Conservation (phyloP, 2,797 vertebrate genomes). For the Poeciliopsis gracilis region DNA sequence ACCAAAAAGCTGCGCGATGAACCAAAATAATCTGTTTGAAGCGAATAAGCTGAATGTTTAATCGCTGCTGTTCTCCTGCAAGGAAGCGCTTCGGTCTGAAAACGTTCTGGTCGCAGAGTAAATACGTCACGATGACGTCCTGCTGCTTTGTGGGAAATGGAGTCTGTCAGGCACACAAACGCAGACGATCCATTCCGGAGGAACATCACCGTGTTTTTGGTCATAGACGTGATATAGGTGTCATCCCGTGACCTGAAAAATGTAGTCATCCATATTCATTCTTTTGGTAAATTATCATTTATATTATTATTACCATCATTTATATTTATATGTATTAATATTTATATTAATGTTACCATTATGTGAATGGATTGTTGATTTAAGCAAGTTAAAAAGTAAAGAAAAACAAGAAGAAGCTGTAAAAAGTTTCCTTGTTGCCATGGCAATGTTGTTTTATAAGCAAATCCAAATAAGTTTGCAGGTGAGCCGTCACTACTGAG, state of each 20-base stretch:
- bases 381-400: background rate
- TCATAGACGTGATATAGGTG: too few species aligned
- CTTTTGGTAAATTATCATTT: background rate
- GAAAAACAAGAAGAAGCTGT: background rate
- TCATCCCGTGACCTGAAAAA: too few species aligned
- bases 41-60: background rate
- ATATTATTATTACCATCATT: background rate
- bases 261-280: too few species aligned
- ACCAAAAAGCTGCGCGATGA: background rate
- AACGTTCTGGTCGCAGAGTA: constrained; percentile 58
- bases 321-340: background rate
- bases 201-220: too few species aligned
- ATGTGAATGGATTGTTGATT: background rate
- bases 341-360: background rate
- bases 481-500: background rate
- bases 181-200: background rate
- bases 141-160: constrained; percentile 67
- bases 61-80: background rate
- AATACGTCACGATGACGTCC: constrained; percentile 35
- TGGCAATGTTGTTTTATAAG: background rate
- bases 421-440: background rate
- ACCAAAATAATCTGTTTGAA: background rate
- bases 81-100: background rate
- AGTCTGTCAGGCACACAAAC: background rate
- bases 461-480: background rate